Evolutionary conservation across 2,797 vertebrate genomes (phyloP).

Genomic region (Phrynocephalus vlangalii): DNA sequence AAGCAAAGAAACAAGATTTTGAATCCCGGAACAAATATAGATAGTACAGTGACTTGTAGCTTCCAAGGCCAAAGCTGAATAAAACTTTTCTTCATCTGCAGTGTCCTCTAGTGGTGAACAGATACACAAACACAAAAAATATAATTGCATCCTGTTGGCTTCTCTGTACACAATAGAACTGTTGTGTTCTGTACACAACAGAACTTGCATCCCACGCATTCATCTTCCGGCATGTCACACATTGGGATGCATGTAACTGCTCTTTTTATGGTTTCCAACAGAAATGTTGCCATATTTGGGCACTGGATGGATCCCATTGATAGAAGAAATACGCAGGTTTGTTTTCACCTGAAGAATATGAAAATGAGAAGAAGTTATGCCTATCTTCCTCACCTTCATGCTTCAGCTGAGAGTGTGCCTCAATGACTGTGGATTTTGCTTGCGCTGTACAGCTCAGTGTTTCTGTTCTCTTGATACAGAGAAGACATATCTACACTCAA

Average conservation of each 20-base stretch:
- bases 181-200: background rate
- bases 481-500: too few species aligned
- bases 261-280: background rate
- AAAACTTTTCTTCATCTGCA: constrained; percentile 13
- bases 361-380: background rate
- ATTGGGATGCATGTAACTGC: background rate
- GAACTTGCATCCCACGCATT: background rate
- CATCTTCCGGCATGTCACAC: background rate
- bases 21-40: background rate
- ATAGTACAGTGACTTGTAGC: background rate
- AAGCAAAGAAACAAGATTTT: background rate
- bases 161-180: background rate
- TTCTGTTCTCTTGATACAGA: too few species aligned
- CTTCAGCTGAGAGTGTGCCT: too few species aligned
- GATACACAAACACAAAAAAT: background rate
- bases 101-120: constrained; percentile 68
- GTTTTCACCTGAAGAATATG: background rate
- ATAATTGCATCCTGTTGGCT: constrained; percentile 18
- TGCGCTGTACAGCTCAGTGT: too few species aligned
- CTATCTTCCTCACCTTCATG: too few species aligned
- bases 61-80: background rate
- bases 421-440: too few species aligned
- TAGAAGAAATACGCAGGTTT: background rate
- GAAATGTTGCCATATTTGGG: background rate
- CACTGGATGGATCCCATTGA: background rate